A percentile compares a stretch with the other conserved stretches of the same genome.
These are phyloP conservation scores for Caenorhabditis brenneri DNA, from an alignment of 1,140 invertebrate species.

Conservation along the genomic window DNA sequence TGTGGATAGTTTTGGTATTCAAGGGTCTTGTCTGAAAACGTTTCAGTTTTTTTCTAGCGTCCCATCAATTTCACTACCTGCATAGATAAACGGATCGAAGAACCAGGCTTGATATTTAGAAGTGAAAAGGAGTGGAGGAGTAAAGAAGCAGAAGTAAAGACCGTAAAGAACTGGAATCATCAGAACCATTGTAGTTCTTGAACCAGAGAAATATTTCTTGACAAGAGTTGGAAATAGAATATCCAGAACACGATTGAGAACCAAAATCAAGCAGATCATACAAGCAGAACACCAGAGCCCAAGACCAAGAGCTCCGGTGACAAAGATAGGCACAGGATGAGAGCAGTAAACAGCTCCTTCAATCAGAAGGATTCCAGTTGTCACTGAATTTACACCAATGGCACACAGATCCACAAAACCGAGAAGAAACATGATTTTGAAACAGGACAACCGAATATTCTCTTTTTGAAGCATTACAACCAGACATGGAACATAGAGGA, in stretches of 20 bases:
- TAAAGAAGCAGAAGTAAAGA: constrained; percentile 45
- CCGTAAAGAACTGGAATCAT: constrained; percentile 47
- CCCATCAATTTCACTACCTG: background rate
- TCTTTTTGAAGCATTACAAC: constrained; percentile 15
- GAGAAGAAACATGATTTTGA: constrained; percentile 18
- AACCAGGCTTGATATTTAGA: constrained; percentile 50
- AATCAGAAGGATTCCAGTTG: constrained; percentile 20
- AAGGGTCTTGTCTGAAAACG: constrained; percentile 10
- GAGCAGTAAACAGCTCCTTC: constrained; percentile 42
- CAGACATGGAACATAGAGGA: constrained; percentile 13
- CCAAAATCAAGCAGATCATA: constrained; percentile 40
- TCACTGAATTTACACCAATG: constrained; percentile 39
- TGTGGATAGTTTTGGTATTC: constrained; percentile 50
- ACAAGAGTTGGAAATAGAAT: constrained; percentile 12
- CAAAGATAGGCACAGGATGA: constrained; percentile 1
- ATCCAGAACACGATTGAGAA: constrained; percentile 35
- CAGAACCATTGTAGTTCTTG: constrained; percentile 23
- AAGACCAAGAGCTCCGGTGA: constrained; percentile 22
- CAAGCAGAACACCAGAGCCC: constrained; percentile 47
- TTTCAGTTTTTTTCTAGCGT: background rate
- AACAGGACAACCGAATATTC: constrained; percentile 6
- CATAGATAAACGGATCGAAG: constrained; percentile 52
- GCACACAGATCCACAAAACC: constrained; percentile 23
- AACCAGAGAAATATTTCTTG: constrained; percentile 19
- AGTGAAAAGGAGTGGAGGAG: constrained; percentile 51